These are phyloP conservation scores for Mylabris phalerata DNA, from an alignment of 1,140 invertebrate genomes.

Conservation along the genomic window DNA sequence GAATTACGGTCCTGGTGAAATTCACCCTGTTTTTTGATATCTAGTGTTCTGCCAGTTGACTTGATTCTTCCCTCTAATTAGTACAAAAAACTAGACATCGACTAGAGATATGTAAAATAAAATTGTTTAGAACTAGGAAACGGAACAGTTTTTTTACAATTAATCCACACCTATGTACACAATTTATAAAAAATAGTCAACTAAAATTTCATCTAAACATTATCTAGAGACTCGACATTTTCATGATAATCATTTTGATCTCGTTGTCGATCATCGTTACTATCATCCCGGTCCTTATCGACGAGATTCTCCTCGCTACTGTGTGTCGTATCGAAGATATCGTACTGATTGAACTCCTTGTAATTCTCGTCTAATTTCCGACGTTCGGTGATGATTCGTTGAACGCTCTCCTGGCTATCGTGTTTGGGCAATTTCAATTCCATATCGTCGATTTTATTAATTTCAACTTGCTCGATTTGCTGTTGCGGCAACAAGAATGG, in stretches of 20 bases:
- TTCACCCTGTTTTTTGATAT: too few relatives aligned
- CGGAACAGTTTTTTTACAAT: slow-evolving; percentile 13
- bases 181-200: slow-evolving; percentile 18
- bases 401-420: slow-evolving; percentile 40
- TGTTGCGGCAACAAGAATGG: slow-evolving; percentile 28
- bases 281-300: slow-evolving; percentile 15
- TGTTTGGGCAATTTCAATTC: slow-evolving; percentile 30
- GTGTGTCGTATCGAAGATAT: slow-evolving; percentile 36
- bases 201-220: slow-evolving; percentile 4
- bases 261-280: slow-evolving; percentile 9
- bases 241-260: slow-evolving; percentile 16
- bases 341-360: slow-evolving; percentile 35
- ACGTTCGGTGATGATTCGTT: slow-evolving; percentile 38
- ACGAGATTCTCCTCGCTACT: slow-evolving; percentile 32
- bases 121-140: slow-evolving; percentile 2
- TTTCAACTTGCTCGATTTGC: slow-evolving; percentile 8
- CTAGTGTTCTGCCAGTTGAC: too few relatives aligned
- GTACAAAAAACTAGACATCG: slow-evolving; percentile 20
- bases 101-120: slow-evolving; percentile 23
- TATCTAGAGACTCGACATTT: slow-evolving; percentile 7
- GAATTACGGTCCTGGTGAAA: too few relatives aligned
- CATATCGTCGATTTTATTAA: slow-evolving; percentile 11
- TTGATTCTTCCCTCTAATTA: too few relatives aligned
- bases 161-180: slow-evolving; percentile 20
- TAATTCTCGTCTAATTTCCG: slow-evolving; percentile 37